phyloP scores from a whole-genome alignment of 2,888 invertebrate genomes.

The Linnaemya vulpina region DNA sequence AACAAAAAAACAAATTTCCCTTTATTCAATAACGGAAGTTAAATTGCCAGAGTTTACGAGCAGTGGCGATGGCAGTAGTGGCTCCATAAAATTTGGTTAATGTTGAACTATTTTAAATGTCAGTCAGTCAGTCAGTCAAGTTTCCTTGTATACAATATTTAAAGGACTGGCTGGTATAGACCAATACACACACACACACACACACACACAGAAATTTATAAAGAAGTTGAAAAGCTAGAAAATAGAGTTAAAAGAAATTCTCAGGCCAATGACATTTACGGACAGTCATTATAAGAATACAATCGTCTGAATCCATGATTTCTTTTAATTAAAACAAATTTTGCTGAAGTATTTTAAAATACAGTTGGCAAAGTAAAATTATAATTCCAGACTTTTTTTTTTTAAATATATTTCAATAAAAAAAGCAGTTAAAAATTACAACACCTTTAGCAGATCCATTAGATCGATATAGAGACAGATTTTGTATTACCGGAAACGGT shows the following conservation, averaged over 20 bases:
- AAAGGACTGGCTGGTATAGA: constrained; percentile 19
- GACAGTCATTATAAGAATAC: constrained; percentile 56
- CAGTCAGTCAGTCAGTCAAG: constrained; percentile 52
- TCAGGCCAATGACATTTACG: constrained; percentile 68
- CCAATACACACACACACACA: neutral
- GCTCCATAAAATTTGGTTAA: constrained; percentile 57
- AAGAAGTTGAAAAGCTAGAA: constrained; percentile 23
- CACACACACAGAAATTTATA: neutral
- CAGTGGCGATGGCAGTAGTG: constrained; percentile 25
- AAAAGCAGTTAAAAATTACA: too few species aligned
- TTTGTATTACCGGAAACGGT: too few species aligned
- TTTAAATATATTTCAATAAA: too few species aligned
- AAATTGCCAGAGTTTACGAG: constrained; percentile 35
- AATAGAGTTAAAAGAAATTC: constrained; percentile 30
- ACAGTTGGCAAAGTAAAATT: neutral
- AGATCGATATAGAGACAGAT: too few species aligned
- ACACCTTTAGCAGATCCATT: too few species aligned
- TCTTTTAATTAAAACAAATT: constrained; percentile 1
- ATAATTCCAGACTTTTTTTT: too few species aligned
- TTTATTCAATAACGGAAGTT: constrained; percentile 67
- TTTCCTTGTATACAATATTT: constrained; percentile 20
- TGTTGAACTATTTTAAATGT: constrained; percentile 66
- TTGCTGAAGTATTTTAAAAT: neutral
- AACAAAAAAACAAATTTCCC: constrained; percentile 12
- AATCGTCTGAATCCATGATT: constrained; percentile 11